Evolutionary conservation across 92 coral and sea anemone genomes (phyloP), one percentile per base, ranked within the genome.

Genomic region (Epizoanthus rinbou): DNA sequence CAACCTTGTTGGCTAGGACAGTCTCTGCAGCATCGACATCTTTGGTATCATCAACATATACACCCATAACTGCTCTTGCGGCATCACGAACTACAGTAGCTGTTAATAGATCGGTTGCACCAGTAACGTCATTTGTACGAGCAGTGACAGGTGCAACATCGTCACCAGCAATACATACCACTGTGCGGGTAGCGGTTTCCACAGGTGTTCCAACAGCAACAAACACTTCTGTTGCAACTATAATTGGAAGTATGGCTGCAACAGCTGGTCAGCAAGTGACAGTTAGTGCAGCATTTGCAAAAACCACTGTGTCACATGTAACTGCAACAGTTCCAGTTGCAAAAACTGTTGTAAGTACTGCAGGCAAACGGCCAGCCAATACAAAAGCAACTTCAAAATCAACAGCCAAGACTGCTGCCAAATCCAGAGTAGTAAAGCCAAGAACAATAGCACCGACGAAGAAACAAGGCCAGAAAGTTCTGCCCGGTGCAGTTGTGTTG

Each of bases 391-490:
- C 85, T 16, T 70, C 78, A 65, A 82, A 65, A 74, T 58, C 93
- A 9, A 68, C 64, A 17, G 28, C 84, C 81, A 87, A 85, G 14
- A 54, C 81, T 66, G 76, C 68, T 39, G 47, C 67, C 14, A 85
- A 74, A 70, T 68, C 79, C 17, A 87, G 80, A 87, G 24, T 67
- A 4, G 25, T 60, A 62, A 82, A 81, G 53, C 54, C 87, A 52
- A 57, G 75, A 25, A 71, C 57, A 6, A 45, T 80, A n/a, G 73
- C 85, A 25, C 58, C 88, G 31, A 79, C 89, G 70, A 92, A 90
- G 56, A 82, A 84, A 21, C 98, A 88, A 74, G 95, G 95, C 17
- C 16, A 37, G 18, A 78, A 78, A 59, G 70, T 57, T 60, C 24
- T 60, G 65, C 57, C 70, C 8, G 41, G 47, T 62, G 70, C 71